Evolutionary conservation across 1,140 invertebrate genomes (phyloP), one percentile per base, ranked within the genome.

Genomic region (Zaprionus inermis): DNA sequence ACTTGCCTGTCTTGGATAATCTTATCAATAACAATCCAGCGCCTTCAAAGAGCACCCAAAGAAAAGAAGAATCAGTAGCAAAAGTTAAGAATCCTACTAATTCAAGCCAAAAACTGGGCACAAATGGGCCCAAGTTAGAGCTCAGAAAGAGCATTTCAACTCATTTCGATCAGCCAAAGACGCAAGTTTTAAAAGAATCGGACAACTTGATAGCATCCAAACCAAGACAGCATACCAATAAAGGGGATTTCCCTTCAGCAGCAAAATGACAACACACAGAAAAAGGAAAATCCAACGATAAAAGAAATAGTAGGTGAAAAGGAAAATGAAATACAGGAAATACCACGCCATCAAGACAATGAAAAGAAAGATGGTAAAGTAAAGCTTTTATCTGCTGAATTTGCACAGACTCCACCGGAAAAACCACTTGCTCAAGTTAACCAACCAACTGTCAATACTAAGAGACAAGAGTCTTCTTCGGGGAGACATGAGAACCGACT

Each of bases 391-490:
- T n/a, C n/a, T n/a, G n/a, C n/a, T n/a, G n/a, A n/a, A n/a, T n/a
- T n/a, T n/a, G 3, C 28, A 22, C 16, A 6, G 34, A 16, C 16
- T 3, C 18, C 59, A 49, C 18, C 32, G 16, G 6, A 2, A 32
- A 69, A 30, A 20, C 57, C 67, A 7, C 46, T 72, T 11, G 12
- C n/a, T 4, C 55, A 54, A 22, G 30, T 18, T 7, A 59, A 65
- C 5, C 18, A 24, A 3, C n/a, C n/a, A 38, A 3, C n/a, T 12
- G 36, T n/a, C 14, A 12, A 46, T 14, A 14, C 14, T 44, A 9
- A 2, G 41, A 10, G 10, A 6, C 51, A 38, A 14, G 20, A 10
- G n/a, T 10, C n/a, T 3, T 44, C n/a, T 7, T 6, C 36, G 14
- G 14, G 14, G 0, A n/a, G 14, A 2, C 36, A 41, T 41, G 14